Conservation (phyloP, 2,888 invertebrate species). For the Drosophila kuntzei region DNA sequence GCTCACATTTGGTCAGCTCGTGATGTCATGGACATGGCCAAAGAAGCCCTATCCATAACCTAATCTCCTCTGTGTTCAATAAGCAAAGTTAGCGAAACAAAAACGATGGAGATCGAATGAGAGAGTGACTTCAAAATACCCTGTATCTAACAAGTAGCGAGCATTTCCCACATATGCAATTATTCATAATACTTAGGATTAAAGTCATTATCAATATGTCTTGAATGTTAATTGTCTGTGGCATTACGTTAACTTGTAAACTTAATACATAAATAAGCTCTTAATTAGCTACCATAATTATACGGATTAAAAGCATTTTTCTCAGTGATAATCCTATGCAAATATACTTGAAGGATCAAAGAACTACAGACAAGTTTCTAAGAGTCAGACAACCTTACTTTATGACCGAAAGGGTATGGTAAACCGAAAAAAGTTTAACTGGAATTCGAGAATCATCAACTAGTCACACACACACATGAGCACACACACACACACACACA, state of each 20-base stretch:
- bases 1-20: conserved; percentile 53
- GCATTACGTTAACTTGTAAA: not conserved
- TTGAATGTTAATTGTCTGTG: not conserved
- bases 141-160: not conserved
- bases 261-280: not conserved
- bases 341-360: not conserved
- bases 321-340: not conserved
- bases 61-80: conserved; percentile 33
- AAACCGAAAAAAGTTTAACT: conserved; percentile 29
- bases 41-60: conserved; percentile 11
- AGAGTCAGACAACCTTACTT: not conserved
- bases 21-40: conserved; percentile 12
- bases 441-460: conserved; percentile 73
- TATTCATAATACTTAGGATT: not conserved
- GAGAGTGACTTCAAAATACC: conserved; percentile 8
- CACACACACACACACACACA: conserved; percentile 22
- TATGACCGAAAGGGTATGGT: conserved; percentile 2
- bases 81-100: conserved; percentile 29
- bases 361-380: not conserved
- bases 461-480: conserved; percentile 35
- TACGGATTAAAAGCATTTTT: not conserved
- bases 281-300: not conserved
- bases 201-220: not conserved
- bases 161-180: not conserved
- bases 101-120: not conserved